phyloP scores from a whole-genome alignment of 2,888 invertebrate genomes.

The Brachyopa scutellaris region DNA sequence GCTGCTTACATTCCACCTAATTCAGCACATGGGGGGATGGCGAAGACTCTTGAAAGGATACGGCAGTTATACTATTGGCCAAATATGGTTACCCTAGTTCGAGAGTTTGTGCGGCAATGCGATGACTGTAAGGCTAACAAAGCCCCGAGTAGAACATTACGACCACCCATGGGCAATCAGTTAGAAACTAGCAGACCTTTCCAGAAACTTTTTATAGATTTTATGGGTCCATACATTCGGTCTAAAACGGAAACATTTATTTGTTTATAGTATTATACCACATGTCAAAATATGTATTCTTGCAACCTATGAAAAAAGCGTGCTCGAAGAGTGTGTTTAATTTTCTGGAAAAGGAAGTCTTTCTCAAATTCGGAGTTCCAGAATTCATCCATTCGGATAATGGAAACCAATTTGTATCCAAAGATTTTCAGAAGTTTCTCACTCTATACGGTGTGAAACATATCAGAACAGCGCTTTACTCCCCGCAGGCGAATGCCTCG shows the following conservation, averaged over 20 bases:
- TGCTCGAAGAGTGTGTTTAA: slow-evolving; percentile 61
- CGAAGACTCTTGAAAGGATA: slow-evolving; percentile 37
- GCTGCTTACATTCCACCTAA: neutral
- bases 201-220: slow-evolving; percentile 57
- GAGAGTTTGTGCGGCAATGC: slow-evolving; percentile 19
- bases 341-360: slow-evolving; percentile 64
- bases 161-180: slow-evolving; percentile 4
- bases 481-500: slow-evolving; percentile 76
- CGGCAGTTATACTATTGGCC: slow-evolving; percentile 68
- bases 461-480: slow-evolving; percentile 73
- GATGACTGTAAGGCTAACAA: slow-evolving; percentile 34
- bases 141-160: slow-evolving; percentile 11
- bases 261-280: slow-evolving; percentile 60
- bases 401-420: slow-evolving; percentile 71
- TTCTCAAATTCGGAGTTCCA: slow-evolving; percentile 75
- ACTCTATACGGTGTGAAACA: slow-evolving; percentile 27
- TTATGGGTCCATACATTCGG: slow-evolving; percentile 51
- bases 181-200: slow-evolving; percentile 5
- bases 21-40: slow-evolving; percentile 39
- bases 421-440: slow-evolving; percentile 41
- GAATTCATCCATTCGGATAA: slow-evolving; percentile 74
- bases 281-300: slow-evolving; percentile 46
- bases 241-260: slow-evolving; percentile 35
- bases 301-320: slow-evolving; percentile 35
- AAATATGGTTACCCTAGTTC: slow-evolving; percentile 41